A percentile compares a stretch with the other conserved stretches of the same genome.
These are phyloP conservation scores for Nomada flava DNA, from an alignment of 2,888 invertebrate species.

Conservation along the genomic window DNA sequence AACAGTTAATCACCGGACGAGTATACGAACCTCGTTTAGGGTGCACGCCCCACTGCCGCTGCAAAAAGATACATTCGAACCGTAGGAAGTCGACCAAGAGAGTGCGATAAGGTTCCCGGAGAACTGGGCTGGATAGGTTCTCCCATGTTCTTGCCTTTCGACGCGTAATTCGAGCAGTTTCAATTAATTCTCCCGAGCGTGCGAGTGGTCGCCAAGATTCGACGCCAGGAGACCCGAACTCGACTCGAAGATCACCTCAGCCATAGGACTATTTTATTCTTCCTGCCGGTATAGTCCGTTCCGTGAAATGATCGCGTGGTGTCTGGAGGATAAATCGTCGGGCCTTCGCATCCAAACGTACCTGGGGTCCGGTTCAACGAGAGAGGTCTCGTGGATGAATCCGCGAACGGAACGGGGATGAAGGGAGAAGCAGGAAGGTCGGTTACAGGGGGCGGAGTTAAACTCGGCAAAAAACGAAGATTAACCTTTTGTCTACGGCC, in stretches of 20 bases:
- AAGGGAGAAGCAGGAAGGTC: constrained; percentile 18
- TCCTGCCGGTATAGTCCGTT: background rate
- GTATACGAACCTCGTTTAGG: constrained; percentile 55
- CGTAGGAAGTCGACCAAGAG: constrained; percentile 39
- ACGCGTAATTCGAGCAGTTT: constrained; percentile 12
- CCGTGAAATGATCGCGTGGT: background rate
- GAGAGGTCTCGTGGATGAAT: constrained; percentile 20
- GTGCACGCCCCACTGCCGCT: constrained; percentile 28
- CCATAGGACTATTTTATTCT: background rate
- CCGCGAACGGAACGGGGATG: constrained; percentile 9
- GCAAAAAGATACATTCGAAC: constrained; percentile 41
- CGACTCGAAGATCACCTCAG: background rate
- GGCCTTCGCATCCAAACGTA: constrained; percentile 41
- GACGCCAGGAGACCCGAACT: background rate
- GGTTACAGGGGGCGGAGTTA: constrained; percentile 65
- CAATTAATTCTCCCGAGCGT: constrained; percentile 7
- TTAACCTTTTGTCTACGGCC: constrained; percentile 82
- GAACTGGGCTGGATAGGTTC: background rate
- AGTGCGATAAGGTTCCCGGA: background rate
- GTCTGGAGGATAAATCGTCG: constrained; percentile 57
- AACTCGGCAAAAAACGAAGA: constrained; percentile 79
- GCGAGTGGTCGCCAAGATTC: constrained; percentile 25
- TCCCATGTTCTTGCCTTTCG: background rate
- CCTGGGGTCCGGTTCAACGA: background rate
- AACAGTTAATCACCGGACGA: constrained; percentile 61